Evolutionary conservation across 1,140 invertebrate genomes (phyloP), one percentile per base, ranked within the genome.

Genomic region (Ooceraea biroi): DNA sequence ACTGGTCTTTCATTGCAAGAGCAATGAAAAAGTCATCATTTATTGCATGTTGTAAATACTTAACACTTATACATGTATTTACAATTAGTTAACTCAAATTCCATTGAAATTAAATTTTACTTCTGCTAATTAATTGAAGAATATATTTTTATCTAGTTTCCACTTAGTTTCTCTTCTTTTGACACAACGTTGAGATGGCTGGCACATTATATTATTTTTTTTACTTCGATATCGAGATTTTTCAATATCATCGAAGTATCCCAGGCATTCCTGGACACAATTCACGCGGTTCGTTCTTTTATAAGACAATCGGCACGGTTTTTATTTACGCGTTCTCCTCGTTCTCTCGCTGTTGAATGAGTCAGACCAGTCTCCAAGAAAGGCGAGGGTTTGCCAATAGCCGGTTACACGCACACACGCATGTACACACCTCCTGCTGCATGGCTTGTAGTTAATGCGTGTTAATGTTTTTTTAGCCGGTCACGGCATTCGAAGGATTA

Each of bases 331-430:
- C 36, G 63, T 50, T 87, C 52, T 85, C 36, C 65, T 48, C 11
- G 36, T 87, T 46, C 82, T 36, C 65, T 36, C 11, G 36, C 12
- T 74, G 82, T 66, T 44, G 88, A 86, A 85, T 91, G 90, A 91
- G 83, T 91, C 90, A 91, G 80, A 85, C 4, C 25, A 22, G 55
- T 90, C 63, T 36, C 90, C 90, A 85, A 89, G 87, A 91, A 91
- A 91, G 90, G 90, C 82, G 84, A 86, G 78, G 73, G 82, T 88
- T 87, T 82, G 85, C 82, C 58, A 80, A 80, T 41, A 41, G 44
- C 66, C 71, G 55, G 36, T 57, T 69, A 68, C 60, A 60, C 55
- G 36, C 65, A 71, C 41, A 69, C 61, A 4, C 63, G 30, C 68
- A 19, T n/a, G 5, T 0, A 25, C 25, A 19, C 17, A 12, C 30